These are phyloP conservation scores for Solen grandis DNA, from an alignment of 1,140 invertebrate species.

Conservation along the genomic window DNA sequence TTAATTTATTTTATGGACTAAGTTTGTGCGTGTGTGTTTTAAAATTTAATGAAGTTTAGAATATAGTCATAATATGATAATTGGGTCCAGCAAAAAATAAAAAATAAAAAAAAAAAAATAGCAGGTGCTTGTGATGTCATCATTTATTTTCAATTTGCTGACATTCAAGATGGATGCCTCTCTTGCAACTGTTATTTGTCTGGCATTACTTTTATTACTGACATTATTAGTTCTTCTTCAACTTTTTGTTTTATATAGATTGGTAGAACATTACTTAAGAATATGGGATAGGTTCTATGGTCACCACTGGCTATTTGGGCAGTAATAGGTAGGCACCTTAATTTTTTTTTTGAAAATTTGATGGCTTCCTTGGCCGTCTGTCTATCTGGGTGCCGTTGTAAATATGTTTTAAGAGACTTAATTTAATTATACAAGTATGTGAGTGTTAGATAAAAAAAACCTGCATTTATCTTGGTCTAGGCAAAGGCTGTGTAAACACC, in stretches of 20 bases:
- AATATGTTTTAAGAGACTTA: too few relatives aligned
- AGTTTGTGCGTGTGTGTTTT: background rate
- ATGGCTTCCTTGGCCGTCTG: too few relatives aligned
- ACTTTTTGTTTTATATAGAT: background rate
- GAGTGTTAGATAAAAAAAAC: too few relatives aligned
- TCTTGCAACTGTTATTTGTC: background rate
- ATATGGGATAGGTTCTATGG: background rate
- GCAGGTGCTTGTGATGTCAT: background rate
- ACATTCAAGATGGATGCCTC: background rate
- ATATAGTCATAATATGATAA: background rate
- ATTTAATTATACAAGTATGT: too few relatives aligned
- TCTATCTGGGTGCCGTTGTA: too few relatives aligned
- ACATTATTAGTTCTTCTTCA: background rate
- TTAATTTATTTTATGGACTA: background rate
- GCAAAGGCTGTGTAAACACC: too few relatives aligned
- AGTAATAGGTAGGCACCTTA: background rate
- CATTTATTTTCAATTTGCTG: too few relatives aligned
- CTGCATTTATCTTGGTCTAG: too few relatives aligned
- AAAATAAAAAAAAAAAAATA: background rate
- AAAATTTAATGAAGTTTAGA: background rate
- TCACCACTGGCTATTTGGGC: background rate
- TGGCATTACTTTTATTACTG: background rate
- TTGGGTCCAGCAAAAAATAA: background rate
- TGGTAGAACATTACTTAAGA: background rate
- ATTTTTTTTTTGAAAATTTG: too few relatives aligned